phyloP scores from a whole-genome alignment of 2,888 invertebrate species.

The Venusia cambrica region DNA sequence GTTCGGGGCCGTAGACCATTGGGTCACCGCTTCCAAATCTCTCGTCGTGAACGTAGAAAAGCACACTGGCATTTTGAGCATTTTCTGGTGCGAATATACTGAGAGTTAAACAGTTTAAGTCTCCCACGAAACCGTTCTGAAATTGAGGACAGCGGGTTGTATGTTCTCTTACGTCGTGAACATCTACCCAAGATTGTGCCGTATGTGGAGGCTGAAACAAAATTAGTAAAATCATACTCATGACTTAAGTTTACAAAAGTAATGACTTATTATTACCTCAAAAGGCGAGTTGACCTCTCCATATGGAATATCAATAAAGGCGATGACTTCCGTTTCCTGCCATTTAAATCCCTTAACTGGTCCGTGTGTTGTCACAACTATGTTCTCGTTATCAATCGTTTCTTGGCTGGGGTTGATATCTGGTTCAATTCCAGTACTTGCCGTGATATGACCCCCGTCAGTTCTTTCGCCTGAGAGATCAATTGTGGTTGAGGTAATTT shows the following conservation, averaged over 20 bases:
- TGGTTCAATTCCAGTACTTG: no score
- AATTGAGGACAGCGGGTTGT: constrained; percentile 54
- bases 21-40: constrained; percentile 57
- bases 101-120: constrained; percentile 57
- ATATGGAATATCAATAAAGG: constrained; percentile 59
- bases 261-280: constrained; percentile 7
- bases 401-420: background rate
- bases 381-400: constrained; percentile 4
- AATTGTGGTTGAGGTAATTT: no score
- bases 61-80: constrained; percentile 42
- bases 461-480: no score
- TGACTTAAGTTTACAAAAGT: background rate
- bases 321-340: constrained; percentile 37
- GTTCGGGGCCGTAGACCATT: constrained; percentile 55
- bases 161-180: constrained; percentile 41
- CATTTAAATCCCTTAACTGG: constrained; percentile 42
- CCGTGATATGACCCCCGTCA: no score
- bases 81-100: constrained; percentile 53
- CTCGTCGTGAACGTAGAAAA: constrained; percentile 67
- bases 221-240: background rate
- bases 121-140: constrained; percentile 37
- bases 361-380: constrained; percentile 46
- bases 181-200: constrained; percentile 33
- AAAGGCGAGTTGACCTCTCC: constrained; percentile 36
- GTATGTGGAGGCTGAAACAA: constrained; percentile 46